Evolutionary conservation across 2,888 invertebrate genomes (phyloP).

Genomic region (Rhogogaster chlorosoma): DNA sequence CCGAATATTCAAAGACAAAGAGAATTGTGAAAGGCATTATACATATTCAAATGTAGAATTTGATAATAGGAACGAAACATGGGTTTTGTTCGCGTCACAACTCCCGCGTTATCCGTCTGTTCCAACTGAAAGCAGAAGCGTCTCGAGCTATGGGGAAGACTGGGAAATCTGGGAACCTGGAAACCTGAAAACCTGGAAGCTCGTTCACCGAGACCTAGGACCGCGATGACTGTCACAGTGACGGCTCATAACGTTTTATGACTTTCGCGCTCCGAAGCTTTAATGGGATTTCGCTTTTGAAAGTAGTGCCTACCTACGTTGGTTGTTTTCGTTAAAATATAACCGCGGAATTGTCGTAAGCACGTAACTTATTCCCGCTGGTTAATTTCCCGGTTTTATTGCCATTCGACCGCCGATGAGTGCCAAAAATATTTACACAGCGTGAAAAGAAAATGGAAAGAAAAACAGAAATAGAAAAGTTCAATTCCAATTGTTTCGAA

Average conservation of each 20-base stretch:
- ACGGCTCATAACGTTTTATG: slow-evolving; percentile 34
- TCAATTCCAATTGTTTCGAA: not conserved
- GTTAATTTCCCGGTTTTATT: not conserved
- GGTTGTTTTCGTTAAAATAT: not conserved
- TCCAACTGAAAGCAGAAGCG: not conserved
- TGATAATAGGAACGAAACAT: not conserved
- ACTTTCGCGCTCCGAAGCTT: slow-evolving; percentile 19
- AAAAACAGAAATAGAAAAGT: not conserved
- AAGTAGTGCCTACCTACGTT: not conserved
- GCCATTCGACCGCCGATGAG: not conserved
- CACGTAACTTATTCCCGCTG: not conserved
- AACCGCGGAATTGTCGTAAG: not conserved
- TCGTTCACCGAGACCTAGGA: slow-evolving; percentile 27
- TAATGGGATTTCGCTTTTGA: slow-evolving; percentile 14
- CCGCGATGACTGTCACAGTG: slow-evolving; percentile 13
- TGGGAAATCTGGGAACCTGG: not conserved
- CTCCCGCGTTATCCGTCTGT: not conserved
- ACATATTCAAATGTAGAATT: not conserved
- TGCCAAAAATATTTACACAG: not conserved
- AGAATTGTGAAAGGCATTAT: not conserved
- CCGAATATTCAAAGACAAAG: not conserved
- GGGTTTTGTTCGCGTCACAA: not conserved
- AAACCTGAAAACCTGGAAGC: not conserved
- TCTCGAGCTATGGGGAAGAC: not conserved
- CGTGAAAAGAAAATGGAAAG: not conserved